Conservation (phyloP, 2,113 vertebrate genomes). For the Dipodomys merriami region DNA sequence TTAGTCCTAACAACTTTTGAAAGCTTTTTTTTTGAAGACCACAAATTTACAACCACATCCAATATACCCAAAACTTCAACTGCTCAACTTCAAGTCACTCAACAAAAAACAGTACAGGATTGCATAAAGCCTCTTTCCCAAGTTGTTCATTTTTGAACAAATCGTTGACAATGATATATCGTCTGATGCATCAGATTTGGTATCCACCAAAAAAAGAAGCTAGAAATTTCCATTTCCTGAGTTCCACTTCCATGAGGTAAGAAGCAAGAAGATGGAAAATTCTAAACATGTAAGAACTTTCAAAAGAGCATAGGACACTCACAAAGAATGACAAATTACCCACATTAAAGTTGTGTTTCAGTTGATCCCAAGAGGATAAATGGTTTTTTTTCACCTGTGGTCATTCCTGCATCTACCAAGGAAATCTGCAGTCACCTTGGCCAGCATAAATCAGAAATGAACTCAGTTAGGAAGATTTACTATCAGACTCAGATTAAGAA, state of each 20-base stretch:
- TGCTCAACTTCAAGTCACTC: not conserved
- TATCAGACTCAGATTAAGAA: not conserved
- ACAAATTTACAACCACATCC: not conserved
- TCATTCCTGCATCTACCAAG: not conserved
- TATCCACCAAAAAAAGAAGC: not conserved
- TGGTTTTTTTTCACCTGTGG: not conserved
- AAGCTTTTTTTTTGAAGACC: too few species aligned
- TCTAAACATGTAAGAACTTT: not conserved
- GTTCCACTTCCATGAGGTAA: constrained; percentile 5
- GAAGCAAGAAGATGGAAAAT: not conserved
- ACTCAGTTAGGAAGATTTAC: not conserved
- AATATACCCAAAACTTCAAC: not conserved
- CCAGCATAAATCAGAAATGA: not conserved
- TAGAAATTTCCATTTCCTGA: not conserved
- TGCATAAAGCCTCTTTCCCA: not conserved
- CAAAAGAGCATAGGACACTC: not conserved
- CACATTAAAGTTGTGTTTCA: not conserved
- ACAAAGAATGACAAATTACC: not conserved
- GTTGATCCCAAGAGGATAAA: not conserved
- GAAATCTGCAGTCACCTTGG: not conserved
- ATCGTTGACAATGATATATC: not conserved
- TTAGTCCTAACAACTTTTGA: too few species aligned
- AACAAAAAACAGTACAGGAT: not conserved
- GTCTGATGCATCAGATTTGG: not conserved
- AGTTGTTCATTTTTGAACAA: not conserved